These are phyloP conservation scores for Myotis findleyi DNA, from an alignment of 2,797 vertebrate species.

Conservation along the genomic window DNA sequence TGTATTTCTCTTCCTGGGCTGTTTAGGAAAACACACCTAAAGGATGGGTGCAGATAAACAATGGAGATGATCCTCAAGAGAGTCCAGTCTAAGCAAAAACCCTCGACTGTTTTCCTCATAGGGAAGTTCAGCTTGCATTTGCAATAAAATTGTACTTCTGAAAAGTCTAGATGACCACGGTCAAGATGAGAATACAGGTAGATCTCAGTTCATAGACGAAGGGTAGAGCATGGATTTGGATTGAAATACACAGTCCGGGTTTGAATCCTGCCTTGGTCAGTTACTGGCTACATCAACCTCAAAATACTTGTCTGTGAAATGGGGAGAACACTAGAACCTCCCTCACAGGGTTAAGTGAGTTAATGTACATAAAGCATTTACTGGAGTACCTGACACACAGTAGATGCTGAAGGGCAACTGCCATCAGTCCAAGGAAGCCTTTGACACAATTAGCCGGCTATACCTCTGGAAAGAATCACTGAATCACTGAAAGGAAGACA, in stretches of 20 bases:
- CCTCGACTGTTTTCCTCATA: neutral
- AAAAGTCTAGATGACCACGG: neutral
- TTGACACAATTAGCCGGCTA: neutral
- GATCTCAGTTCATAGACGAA: neutral
- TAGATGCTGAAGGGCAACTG: neutral
- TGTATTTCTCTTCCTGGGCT: neutral
- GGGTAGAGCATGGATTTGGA: neutral
- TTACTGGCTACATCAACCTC: neutral
- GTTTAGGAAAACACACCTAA: neutral
- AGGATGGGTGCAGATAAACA: neutral
- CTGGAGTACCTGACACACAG: neutral
- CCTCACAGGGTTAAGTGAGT: neutral
- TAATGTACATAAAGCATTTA: neutral
- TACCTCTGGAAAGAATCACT: neutral
- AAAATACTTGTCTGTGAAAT: neutral
- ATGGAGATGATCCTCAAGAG: neutral
- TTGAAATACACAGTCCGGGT: neutral
- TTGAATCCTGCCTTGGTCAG: neutral
- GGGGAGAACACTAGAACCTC: neutral
- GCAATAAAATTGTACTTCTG: neutral
- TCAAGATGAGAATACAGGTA: neutral
- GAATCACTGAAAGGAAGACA: constrained; percentile 28
- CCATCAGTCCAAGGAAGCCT: neutral
- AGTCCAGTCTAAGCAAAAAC: neutral
- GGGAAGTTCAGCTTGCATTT: neutral